Evolutionary conservation across 2,797 vertebrate genomes (phyloP).

Genomic region (Huso huso): DNA sequence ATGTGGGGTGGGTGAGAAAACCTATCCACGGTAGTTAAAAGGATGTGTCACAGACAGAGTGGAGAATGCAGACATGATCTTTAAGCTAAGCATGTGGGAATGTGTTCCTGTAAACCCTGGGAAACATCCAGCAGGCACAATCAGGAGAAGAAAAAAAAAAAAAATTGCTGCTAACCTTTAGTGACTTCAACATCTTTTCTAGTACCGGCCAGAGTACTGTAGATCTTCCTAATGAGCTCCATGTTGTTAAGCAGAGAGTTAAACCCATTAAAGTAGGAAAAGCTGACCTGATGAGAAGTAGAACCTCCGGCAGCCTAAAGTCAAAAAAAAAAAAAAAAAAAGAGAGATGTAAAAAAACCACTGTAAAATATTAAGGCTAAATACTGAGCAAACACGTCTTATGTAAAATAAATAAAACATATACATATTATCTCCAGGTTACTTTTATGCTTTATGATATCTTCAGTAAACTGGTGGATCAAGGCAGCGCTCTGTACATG

Average conservation of each 20-base stretch:
- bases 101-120: slow-evolving; percentile 37
- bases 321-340: slow-evolving; percentile 25
- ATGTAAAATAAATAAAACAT: too few relatives aligned
- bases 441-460: too few relatives aligned
- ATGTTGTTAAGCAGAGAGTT: slow-evolving; percentile 86
- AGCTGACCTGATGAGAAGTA: slow-evolving; percentile 79
- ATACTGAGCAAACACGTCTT: too few relatives aligned
- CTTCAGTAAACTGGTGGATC: too few relatives aligned
- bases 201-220: slow-evolving; percentile 71
- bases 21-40: slow-evolving; percentile 12
- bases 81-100: slow-evolving; percentile 28
- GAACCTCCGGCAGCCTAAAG: slow-evolving; percentile 71
- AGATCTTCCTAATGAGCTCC: slow-evolving; percentile 88
- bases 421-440: too few relatives aligned
- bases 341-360: neutral
- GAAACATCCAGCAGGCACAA: slow-evolving; percentile 42
- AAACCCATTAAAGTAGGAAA: slow-evolving; percentile 85
- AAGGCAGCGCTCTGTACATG: too few relatives aligned
- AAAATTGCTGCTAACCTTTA: slow-evolving; percentile 60
- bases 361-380: too few relatives aligned
- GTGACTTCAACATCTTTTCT: slow-evolving; percentile 74
- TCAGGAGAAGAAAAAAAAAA: slow-evolving; percentile 21
- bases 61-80: slow-evolving; percentile 24
- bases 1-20: slow-evolving; percentile 24
- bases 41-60: slow-evolving; percentile 30